Base-by-base conservation (phyloP, 2,113 vertebrate genomes). In the Sinocyclocheilus maitianheensis region DNA sequence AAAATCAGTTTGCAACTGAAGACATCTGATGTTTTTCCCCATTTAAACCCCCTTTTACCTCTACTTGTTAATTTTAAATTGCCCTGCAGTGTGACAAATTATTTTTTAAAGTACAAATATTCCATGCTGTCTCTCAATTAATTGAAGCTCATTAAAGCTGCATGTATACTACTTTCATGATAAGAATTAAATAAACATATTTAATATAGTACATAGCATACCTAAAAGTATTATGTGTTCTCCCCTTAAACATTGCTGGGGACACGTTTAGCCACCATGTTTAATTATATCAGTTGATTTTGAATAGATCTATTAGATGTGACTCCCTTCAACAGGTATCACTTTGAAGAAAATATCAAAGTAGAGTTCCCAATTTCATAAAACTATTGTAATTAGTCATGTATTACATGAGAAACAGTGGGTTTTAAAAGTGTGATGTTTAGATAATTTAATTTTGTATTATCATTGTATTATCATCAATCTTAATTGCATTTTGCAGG, bases 381-480 rank as follows among this genome's bases (percentile, higher is more conserved):
- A 13, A 74, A 43, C 37, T 22, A 46, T 11, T 72, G 34, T 43
- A 34, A 72, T 40, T 72, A 43, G 37, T 18, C 2, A 53, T 48
- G 10, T 37, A 34, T 37, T 18, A 55, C 4, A 0, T 58, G 14
- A 58, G 16, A 62, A 79, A 79, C 22, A 4, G 9, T 55, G 30
- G 20, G 48, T 51, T 53, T 26, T 26, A 53, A 37, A 60, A 22
- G 10, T 22, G 10, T 10, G 16, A 34, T 77, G 26, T 78, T 58
- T 60, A 60, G 51, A 60, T 78, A 2, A 58, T 58, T 34, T 37
- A 20, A 75, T 75, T 30, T 34, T 37, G 4, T 58, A 55, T 9
- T 77, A 12, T 46, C 43, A 3, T 48, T 81, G 85, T 62, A 88
- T 90, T 77, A 81, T 22, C 67, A 72, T 74, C 48, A 53, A 18